Evolutionary conservation across 2,888 invertebrate genomes (phyloP).

Genomic region (Tenthredo scrophulariae): DNA sequence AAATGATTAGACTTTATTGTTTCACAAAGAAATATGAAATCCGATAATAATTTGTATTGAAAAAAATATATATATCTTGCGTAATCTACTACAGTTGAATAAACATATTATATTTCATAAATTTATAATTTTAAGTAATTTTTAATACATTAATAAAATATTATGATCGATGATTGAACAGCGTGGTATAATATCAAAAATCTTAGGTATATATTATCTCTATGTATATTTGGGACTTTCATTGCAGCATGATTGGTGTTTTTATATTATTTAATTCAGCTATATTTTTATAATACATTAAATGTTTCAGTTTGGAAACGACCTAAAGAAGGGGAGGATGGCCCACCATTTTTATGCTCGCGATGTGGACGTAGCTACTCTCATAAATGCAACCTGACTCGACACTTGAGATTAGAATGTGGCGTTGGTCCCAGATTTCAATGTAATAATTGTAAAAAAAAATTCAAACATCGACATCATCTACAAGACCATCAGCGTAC

Average conservation of each 20-base stretch:
- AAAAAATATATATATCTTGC: slow-evolving; percentile 11
- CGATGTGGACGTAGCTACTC: slow-evolving; percentile 72
- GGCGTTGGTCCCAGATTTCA: slow-evolving; percentile 74
- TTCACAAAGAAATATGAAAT: neutral
- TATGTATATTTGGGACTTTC: neutral
- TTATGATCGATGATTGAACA: neutral
- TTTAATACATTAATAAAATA: slow-evolving; percentile 6
- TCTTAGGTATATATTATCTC: neutral
- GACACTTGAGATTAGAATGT: slow-evolving; percentile 75
- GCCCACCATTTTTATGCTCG: slow-evolving; percentile 71
- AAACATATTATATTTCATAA: slow-evolving; percentile 35
- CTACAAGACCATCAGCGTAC: slow-evolving; percentile 74
- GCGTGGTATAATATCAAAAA: neutral
- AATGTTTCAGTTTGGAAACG: slow-evolving; percentile 66
- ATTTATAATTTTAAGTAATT: slow-evolving; percentile 35
- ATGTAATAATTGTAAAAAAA: slow-evolving; percentile 72
- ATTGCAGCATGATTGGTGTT: slow-evolving; percentile 56
- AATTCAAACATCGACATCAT: slow-evolving; percentile 77
- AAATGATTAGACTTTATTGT: slow-evolving; percentile 16
- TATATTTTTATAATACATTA: slow-evolving; percentile 30
- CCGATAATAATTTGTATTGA: neutral
- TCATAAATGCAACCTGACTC: slow-evolving; percentile 73
- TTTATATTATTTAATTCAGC: slow-evolving; percentile 33
- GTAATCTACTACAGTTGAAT: slow-evolving; percentile 32
- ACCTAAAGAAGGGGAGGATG: slow-evolving; percentile 65